Evolutionary conservation across 2,113 vertebrate species (phyloP), one percentile per base, ranked within the genome.

Genomic region (Lophochroa leadbeateri): DNA sequence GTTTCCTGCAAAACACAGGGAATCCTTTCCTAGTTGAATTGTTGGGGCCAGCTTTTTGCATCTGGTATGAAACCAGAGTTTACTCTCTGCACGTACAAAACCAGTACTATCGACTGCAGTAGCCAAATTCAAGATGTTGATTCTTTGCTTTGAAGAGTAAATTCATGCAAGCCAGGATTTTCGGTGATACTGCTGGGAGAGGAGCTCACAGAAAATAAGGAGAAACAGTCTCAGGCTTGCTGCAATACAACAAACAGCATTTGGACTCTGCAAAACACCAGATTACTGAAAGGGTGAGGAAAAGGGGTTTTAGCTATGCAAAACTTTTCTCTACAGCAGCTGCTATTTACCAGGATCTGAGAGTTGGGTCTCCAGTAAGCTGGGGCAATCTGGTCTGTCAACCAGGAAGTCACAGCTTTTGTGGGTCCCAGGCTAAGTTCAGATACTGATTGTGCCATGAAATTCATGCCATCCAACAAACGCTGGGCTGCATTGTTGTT

Each of bases 371-470:
- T 99, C 99, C 99, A 99, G 98, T 99, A 99, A 63, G 99, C 96
- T 8, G 99, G 99, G 16, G 99, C 99, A n/a, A 99, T 99, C 98
- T 99, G 99, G 96, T 99, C 99, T 2, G 99, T 99, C 52, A 99
- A 97, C 99, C 99, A 99, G 71, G 99, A 99, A 4, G 99, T 99
- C 93, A 99, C 99, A 1, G 99, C 99, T 98, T 99, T 99, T 91
- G 99, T 99, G 52, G 99, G 99, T 95, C 99, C 99, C 47, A 99
- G 98, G 85, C 99, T 99, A 78, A 99, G 98, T 96, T 99, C 99
- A 16, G 99, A 99, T 78, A 99, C 99, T 0, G 99, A 99, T 67
- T 99, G 99, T 25, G 99, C 99, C 98, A 99, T 99, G 96, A 99
- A 99, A 97, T 99, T 99, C 97, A 99, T 99, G 68, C 99, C 99